These are phyloP conservation scores for Haemorhous mexicanus DNA, from an alignment of 2,113 vertebrate genomes.

Conservation along the genomic window DNA sequence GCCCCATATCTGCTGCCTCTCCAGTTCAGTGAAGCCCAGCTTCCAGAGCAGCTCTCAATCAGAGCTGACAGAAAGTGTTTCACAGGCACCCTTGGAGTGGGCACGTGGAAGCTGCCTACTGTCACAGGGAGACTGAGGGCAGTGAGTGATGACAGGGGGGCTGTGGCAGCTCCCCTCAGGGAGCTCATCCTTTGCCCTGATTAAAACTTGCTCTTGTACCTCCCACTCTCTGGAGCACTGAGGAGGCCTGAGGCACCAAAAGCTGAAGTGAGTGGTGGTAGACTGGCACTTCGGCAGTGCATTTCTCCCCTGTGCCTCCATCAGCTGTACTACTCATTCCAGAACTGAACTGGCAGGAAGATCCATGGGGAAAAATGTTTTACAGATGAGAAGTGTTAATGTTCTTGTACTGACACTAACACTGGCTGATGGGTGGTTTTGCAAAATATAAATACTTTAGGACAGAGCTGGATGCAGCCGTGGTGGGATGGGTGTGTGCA, in stretches of 20 bases:
- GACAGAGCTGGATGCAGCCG: background rate
- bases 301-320: fast-evolving
- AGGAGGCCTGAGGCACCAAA: background rate
- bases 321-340: background rate
- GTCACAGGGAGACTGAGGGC: background rate
- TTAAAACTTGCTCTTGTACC: background rate
- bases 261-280: background rate
- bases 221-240: background rate
- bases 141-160: background rate
- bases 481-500: background rate
- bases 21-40: background rate
- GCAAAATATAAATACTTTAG: background rate
- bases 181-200: background rate
- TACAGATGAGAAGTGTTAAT: background rate
- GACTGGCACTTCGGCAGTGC: fast-evolving
- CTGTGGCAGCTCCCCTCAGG: background rate
- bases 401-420: background rate
- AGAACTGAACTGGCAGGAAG: background rate
- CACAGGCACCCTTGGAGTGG: background rate
- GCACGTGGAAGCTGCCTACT: fast-evolving
- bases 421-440: background rate
- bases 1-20: background rate
- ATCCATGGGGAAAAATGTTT: background rate
- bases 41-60: background rate
- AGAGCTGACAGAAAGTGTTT: background rate